phyloP scores from a whole-genome alignment of 2,888 invertebrate genomes.

The Ectobius pallidus region DNA sequence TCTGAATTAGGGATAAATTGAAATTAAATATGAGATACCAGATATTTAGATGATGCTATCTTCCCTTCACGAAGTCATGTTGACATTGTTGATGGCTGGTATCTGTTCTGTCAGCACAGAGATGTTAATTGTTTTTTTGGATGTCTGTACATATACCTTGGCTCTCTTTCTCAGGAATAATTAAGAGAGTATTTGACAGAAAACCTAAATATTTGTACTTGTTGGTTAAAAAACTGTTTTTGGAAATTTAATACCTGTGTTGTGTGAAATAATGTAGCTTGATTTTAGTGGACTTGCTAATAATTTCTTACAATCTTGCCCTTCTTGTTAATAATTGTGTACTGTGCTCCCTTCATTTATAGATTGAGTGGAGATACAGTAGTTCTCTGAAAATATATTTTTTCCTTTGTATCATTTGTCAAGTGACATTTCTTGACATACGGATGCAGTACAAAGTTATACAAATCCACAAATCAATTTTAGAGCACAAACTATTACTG shows the following conservation, averaged over 20 bases:
- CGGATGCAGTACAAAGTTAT: not conserved
- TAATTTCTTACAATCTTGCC: constrained; percentile 4
- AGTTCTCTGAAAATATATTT: too few relatives aligned
- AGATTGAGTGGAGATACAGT: too few relatives aligned
- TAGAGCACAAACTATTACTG: too few relatives aligned
- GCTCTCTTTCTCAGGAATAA: constrained; percentile 42
- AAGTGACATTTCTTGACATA: not conserved
- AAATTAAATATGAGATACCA: not conserved
- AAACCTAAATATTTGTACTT: constrained; percentile 21
- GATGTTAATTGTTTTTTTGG: constrained; percentile 33
- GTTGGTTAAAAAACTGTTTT: constrained; percentile 25
- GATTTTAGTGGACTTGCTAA: constrained; percentile 10
- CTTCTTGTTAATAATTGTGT: not conserved
- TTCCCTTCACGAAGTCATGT: constrained; percentile 22
- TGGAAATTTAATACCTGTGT: constrained; percentile 13
- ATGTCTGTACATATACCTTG: constrained; percentile 6
- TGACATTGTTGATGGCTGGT: constrained; percentile 25
- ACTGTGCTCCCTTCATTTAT: not conserved
- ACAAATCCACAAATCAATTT: not conserved
- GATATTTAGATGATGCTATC: not conserved
- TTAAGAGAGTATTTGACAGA: constrained; percentile 38
- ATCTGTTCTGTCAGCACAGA: constrained; percentile 22
- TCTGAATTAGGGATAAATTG: constrained; percentile 17
- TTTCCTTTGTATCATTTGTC: not conserved
- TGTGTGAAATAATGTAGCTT: constrained; percentile 21